Conservation (phyloP, 2,888 invertebrate species). For the Orgyia antiqua region DNA sequence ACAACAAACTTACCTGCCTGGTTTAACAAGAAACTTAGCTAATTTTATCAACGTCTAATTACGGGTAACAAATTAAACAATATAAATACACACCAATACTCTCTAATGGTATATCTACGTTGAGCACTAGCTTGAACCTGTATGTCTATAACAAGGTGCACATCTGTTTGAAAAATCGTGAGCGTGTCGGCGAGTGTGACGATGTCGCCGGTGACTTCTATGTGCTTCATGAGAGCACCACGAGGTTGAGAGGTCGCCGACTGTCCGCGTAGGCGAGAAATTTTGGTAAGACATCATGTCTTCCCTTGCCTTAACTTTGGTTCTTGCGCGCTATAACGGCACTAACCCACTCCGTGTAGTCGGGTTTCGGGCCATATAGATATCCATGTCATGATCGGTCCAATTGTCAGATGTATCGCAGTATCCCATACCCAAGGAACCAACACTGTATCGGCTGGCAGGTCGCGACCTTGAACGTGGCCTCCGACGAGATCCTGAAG, state of each 20-base stretch:
- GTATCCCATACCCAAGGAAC: constrained; percentile 90
- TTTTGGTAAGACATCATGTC: constrained; percentile 35
- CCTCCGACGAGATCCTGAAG: constrained; percentile 81
- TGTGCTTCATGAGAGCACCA: constrained; percentile 42
- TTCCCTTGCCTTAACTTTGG: constrained; percentile 39
- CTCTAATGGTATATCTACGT: too few species aligned
- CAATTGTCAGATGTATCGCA: constrained; percentile 94
- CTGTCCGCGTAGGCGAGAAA: constrained; percentile 37
- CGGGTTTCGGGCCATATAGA: constrained; percentile 95
- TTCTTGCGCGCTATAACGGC: constrained; percentile 81
- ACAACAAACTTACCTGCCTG: too few species aligned
- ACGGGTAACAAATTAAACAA: too few species aligned
- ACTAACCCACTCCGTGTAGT: constrained; percentile 91
- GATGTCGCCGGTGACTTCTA: constrained; percentile 26
- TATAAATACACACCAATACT: too few species aligned
- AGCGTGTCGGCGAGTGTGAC: constrained; percentile 28
- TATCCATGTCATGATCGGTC: constrained; percentile 97
- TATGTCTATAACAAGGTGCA: constrained; percentile 21
- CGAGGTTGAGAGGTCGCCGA: constrained; percentile 36
- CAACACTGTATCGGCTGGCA: constrained; percentile 87
- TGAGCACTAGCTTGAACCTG: constrained; percentile 17
- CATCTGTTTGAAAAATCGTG: constrained; percentile 18
- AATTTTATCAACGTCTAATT: too few species aligned
- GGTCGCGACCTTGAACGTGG: constrained; percentile 89
- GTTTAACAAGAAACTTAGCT: too few species aligned